phyloP scores from a whole-genome alignment of 2,888 invertebrate genomes.

The Aphrophora alni region DNA sequence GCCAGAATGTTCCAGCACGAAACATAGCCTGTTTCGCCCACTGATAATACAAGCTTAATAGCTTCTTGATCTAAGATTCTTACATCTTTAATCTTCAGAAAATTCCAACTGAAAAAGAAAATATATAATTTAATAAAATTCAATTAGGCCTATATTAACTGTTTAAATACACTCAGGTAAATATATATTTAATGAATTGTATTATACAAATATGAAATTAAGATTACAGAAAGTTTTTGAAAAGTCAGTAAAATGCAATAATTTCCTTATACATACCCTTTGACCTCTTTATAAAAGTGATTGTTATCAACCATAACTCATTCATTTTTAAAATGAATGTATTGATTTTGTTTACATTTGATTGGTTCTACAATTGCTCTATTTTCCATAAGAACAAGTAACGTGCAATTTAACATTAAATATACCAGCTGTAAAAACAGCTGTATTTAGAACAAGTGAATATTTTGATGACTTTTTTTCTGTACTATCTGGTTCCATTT shows the following conservation, averaged over 20 bases:
- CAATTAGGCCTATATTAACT: no score
- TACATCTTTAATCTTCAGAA: not conserved
- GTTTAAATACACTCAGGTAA: no score
- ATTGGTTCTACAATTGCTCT: not conserved
- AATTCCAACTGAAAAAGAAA: no score
- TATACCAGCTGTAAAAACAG: not conserved
- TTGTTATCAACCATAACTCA: not conserved
- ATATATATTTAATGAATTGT: no score
- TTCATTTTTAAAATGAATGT: not conserved
- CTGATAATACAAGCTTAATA: not conserved
- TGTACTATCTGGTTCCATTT: no score
- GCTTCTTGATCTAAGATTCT: not conserved
- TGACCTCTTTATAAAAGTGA: not conserved
- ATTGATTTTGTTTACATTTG: constrained; percentile 9
- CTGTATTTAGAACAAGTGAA: not conserved
- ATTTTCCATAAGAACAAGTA: not conserved
- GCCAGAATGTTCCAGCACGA: constrained; percentile 9
- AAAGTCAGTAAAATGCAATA: not conserved
- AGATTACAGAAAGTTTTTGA: no score
- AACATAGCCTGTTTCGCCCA: constrained; percentile 21
- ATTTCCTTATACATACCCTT: not conserved
- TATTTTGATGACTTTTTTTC: no score
- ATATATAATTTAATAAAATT: no score
- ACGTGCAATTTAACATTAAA: not conserved
- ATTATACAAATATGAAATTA: no score